Evolutionary conservation across 2,888 invertebrate species (phyloP).

Genomic region (Linhomoeus sp.): DNA sequence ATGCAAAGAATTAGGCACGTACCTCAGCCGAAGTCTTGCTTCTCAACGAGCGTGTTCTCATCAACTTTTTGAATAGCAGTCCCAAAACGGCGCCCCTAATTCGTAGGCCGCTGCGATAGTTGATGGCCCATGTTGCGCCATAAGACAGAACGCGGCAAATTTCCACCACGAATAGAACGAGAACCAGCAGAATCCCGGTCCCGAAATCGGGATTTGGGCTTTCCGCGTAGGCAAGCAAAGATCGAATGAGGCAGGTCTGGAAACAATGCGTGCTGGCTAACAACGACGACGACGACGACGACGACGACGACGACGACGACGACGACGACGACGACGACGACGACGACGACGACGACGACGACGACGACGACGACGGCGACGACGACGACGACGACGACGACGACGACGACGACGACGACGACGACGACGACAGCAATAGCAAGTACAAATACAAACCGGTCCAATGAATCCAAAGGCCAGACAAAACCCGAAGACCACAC

Average conservation of each 20-base stretch:
- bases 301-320: background rate
- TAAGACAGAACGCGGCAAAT: constrained; percentile 27
- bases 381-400: too few species aligned
- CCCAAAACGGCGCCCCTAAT: constrained; percentile 29
- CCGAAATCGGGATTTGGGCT: constrained; percentile 12
- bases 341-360: too few species aligned
- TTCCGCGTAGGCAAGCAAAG: constrained; percentile 21
- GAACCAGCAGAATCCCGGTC: constrained; percentile 23
- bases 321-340: too few species aligned
- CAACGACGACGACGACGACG: background rate
- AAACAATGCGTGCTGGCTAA: background rate
- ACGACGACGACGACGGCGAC: too few species aligned
- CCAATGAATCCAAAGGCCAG: constrained; percentile 25
- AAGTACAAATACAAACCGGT: constrained; percentile 20
- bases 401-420: too few species aligned
- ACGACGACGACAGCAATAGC: background rate
- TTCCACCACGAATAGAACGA: constrained; percentile 23
- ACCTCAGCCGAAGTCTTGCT: constrained; percentile 31
- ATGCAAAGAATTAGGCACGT: background rate
- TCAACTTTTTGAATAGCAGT: constrained; percentile 29
- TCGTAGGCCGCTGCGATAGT: constrained; percentile 26
- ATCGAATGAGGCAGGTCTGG: constrained; percentile 7
- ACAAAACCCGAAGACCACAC: constrained; percentile 22
- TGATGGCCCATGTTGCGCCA: constrained; percentile 29
- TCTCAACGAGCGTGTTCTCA: constrained; percentile 24